These are phyloP conservation scores for Ciconia boyciana DNA, from an alignment of 2,113 vertebrate species.

Conservation along the genomic window DNA sequence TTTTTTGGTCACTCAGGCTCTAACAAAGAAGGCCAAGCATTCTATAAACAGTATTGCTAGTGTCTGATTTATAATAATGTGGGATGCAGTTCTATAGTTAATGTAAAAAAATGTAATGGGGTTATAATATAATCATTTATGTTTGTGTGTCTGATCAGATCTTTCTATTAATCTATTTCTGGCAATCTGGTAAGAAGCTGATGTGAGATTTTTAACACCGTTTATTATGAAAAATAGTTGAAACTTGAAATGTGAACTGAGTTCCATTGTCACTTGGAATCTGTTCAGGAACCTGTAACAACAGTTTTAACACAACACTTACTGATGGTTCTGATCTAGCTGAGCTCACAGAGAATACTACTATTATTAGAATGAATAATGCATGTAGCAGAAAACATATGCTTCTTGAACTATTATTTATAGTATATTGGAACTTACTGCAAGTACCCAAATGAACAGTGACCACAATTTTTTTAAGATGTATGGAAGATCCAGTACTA, in stretches of 20 bases:
- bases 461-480: not conserved
- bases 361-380: not conserved
- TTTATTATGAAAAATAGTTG: not conserved
- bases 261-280: not conserved
- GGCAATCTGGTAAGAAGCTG: not conserved
- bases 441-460: not conserved
- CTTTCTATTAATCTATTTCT: not conserved
- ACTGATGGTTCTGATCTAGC: not conserved
- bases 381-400: not conserved
- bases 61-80: not conserved
- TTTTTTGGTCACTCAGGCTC: not conserved
- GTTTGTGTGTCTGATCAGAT: not conserved
- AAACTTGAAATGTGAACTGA: not conserved
- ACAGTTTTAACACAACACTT: not conserved
- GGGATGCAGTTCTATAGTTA: not conserved
- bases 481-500: not conserved
- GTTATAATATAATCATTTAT: not conserved
- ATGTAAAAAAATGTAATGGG: not conserved
- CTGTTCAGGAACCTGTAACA: not conserved
- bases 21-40: not conserved
- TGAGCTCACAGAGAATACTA: not conserved
- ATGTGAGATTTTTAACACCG: not conserved
- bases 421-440: not conserved
- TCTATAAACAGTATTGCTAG: not conserved
- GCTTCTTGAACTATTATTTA: not conserved